Conservation (phyloP, 2,888 invertebrate species). For the Volucella bombylans region DNA sequence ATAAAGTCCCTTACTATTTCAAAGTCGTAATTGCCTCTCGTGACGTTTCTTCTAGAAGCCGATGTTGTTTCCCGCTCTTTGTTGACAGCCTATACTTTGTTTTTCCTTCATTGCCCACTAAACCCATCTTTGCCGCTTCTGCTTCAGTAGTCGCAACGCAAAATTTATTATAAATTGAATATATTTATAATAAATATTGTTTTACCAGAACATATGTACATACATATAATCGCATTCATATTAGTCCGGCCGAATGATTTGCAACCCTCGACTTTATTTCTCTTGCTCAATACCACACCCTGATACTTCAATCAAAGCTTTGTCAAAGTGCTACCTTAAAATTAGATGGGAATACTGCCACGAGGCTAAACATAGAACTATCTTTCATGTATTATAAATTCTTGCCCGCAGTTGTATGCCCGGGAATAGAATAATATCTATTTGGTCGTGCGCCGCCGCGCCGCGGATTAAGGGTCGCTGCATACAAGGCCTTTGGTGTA, state of each 20-base stretch:
- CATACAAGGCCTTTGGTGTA: constrained; percentile 3
- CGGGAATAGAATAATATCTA: constrained; percentile 24
- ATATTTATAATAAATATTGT: no score
- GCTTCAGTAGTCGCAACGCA: no score
- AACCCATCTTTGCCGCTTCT: no score
- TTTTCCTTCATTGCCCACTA: no score
- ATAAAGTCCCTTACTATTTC: no score
- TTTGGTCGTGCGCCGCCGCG: constrained; percentile 48
- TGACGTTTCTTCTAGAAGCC: no score
- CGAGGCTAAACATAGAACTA: constrained; percentile 9
- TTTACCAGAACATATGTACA: neutral
- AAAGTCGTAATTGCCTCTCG: no score
- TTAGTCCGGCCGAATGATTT: constrained; percentile 18
- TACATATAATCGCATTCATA: neutral
- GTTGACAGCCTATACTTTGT: no score
- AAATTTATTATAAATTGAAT: no score
- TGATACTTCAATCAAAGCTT: constrained; percentile 19
- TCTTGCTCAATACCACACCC: constrained; percentile 11
- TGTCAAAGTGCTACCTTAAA: constrained; percentile 19
- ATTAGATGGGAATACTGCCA: constrained; percentile 15
- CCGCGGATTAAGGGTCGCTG: constrained; percentile 27
- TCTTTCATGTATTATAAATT: neutral
- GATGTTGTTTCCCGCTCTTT: no score
- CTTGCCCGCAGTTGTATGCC: constrained; percentile 47
- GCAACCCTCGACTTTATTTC: constrained; percentile 26